These are phyloP conservation scores for Gymnobelideus leadbeateri DNA, from an alignment of 2,113 vertebrate species.

Conservation along the genomic window DNA sequence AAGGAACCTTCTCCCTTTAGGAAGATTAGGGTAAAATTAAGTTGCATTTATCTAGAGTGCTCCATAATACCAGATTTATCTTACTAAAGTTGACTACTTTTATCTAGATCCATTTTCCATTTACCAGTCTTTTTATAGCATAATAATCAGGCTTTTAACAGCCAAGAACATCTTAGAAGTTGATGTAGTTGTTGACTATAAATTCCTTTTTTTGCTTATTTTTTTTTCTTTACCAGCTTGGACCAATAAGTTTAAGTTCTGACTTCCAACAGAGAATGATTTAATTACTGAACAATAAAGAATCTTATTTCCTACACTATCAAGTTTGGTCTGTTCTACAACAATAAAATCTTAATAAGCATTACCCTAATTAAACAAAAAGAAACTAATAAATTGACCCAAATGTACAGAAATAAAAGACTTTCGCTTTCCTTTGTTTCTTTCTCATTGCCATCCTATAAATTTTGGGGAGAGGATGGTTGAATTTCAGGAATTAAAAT, in stretches of 20 bases:
- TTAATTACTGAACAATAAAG: slow-evolving; percentile 54
- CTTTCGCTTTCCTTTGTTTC: background rate
- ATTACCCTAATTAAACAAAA: slow-evolving; percentile 51
- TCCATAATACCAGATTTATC: background rate
- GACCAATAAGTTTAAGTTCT: slow-evolving; percentile 43
- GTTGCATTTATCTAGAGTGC: background rate
- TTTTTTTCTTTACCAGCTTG: slow-evolving; percentile 29
- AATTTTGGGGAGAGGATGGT: background rate
- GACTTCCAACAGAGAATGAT: slow-evolving; percentile 21
- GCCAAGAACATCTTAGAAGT: slow-evolving; percentile 49
- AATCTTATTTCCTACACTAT: slow-evolving; percentile 12
- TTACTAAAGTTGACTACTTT: slow-evolving; percentile 44
- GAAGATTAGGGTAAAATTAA: slow-evolving; percentile 8
- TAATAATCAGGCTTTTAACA: slow-evolving; percentile 53
- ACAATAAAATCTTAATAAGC: slow-evolving; percentile 32
- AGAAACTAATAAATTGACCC: slow-evolving; percentile 42
- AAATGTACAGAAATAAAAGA: background rate
- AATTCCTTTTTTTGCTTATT: slow-evolving; percentile 38
- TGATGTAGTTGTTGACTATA: slow-evolving; percentile 1
- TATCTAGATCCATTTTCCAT: slow-evolving; percentile 40
- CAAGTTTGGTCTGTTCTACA: slow-evolving; percentile 39
- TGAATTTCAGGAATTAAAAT: slow-evolving; percentile 20
- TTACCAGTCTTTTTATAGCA: slow-evolving; percentile 46
- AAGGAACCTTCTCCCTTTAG: background rate
- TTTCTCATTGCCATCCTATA: background rate